Base-by-base conservation (phyloP, 2,888 invertebrate species). In the Heliconius charithonia region DNA sequence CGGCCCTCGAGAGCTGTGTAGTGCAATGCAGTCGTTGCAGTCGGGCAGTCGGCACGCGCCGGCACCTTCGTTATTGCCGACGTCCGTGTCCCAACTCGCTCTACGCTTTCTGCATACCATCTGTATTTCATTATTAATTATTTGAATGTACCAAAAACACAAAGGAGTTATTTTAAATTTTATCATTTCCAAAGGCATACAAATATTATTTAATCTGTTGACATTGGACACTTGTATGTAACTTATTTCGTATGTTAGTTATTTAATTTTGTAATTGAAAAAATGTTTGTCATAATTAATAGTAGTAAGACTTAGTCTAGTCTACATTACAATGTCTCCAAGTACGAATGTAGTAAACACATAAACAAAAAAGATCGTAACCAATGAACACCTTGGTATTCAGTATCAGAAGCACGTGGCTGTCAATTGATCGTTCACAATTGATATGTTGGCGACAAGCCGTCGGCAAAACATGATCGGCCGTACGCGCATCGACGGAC, bases 351-450 rank as follows among this genome's bases (percentile, higher is more conserved):
- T 13, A n/a, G 6, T 41, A 27, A 13, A 69, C 41, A 59, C n/a
- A n/a, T 56, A 59, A 29, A 7, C 3, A 72, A 12, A 3, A 62
- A 41, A 4, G 22, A 19, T 59, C 59, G 12, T 25, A 65, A 62
- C 13, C 37, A 69, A 56, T 78, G 29, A 29, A 29, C 4, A 29
- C 37, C 41, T 25, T 62, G 75, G 67, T 74, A 88, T 85, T 83
- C 84, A 86, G 87, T 84, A 86, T 85, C 86, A 87, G 86, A 86
- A 86, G 86, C 89, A 87, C 86, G 89, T 85, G 89, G 87, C 91
- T 91, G 92, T 92, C 91, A 92, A 93, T 92, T 88, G 89, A 91
- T 93, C 91, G 92, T 92, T 91, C 89, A 87, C 87, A 89, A 91
- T 90, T 92, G 93, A 95, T 92, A 88, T 90, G 91, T 90, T 90